A percentile compares a stretch with the other conserved stretches of the same genome.
phyloP scores from a whole-genome alignment of 2,888 invertebrate species.

The Anticlea derivata region DNA sequence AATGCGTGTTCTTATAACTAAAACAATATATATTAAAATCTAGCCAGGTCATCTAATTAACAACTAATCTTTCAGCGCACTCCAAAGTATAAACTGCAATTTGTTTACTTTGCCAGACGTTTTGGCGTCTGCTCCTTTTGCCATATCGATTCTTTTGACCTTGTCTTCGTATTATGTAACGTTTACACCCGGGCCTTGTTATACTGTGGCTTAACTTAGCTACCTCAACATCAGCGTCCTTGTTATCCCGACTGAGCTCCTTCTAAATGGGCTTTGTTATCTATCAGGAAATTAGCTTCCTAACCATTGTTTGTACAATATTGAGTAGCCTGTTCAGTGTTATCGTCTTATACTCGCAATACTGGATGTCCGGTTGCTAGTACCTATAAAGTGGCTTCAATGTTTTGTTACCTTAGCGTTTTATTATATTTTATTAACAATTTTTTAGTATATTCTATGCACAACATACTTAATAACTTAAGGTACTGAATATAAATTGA shows the following conservation, averaged over 20 bases:
- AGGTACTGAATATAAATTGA: too few species aligned
- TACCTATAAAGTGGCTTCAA: not conserved
- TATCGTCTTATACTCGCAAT: slow-evolving; percentile 17
- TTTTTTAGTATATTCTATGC: too few species aligned
- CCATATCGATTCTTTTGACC: slow-evolving; percentile 69
- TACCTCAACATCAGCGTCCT: slow-evolving; percentile 34
- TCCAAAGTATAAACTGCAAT: slow-evolving; percentile 20
- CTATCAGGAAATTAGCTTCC: slow-evolving; percentile 15
- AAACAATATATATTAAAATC: slow-evolving; percentile 14
- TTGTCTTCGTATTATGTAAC: slow-evolving; percentile 62
- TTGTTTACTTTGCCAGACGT: slow-evolving; percentile 52
- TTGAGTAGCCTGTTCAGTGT: not conserved
- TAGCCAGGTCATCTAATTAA: slow-evolving; percentile 15
- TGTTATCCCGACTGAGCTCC: slow-evolving; percentile 15
- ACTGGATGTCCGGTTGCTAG: slow-evolving; percentile 8
- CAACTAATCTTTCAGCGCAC: slow-evolving; percentile 5
- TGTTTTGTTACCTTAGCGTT: not conserved
- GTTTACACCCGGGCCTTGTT: slow-evolving; percentile 29
- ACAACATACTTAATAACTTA: too few species aligned
- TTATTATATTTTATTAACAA: not conserved
- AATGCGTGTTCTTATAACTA: not conserved
- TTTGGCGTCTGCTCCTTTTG: slow-evolving; percentile 52
- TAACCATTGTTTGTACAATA: slow-evolving; percentile 3
- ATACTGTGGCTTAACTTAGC: slow-evolving; percentile 39
- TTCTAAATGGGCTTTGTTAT: slow-evolving; percentile 15